A percentile compares a stretch with the other conserved stretches of the same genome.
Conservation (phyloP, 92 coral and sea anemone genomes). For the Epizoanthus ramosus region DNA sequence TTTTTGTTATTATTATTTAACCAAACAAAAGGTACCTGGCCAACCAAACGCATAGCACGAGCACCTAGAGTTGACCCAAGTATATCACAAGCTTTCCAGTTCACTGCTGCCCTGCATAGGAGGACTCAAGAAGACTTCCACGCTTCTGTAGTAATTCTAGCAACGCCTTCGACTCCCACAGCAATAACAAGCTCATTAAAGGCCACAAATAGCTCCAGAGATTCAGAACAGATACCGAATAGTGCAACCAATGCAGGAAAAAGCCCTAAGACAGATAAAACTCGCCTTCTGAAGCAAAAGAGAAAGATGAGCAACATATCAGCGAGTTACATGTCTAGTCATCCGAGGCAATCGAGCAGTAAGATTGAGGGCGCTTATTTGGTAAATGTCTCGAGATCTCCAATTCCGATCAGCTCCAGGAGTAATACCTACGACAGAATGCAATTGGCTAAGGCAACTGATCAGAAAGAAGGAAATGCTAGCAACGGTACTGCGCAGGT, state of each 20-base stretch:
- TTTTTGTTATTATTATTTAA: neutral
- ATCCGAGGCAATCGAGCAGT: neutral
- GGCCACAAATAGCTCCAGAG: neutral
- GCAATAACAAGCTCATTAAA: neutral
- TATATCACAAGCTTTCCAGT: slow-evolving; percentile 13
- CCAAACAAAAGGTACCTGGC: slow-evolving; percentile 17
- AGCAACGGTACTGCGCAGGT: no score
- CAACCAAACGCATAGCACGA: slow-evolving; percentile 28
- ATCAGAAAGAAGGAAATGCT: no score
- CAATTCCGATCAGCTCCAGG: no score
- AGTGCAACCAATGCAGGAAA: neutral
- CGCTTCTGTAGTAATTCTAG: neutral
- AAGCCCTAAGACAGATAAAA: no score
- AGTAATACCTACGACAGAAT: no score
- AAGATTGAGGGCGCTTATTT: no score
- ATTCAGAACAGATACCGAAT: neutral
- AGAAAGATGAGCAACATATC: neutral
- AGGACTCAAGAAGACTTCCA: neutral
- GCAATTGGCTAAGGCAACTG: no score
- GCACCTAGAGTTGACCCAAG: slow-evolving; percentile 37
- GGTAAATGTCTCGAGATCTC: no score
- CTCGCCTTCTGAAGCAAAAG: neutral
- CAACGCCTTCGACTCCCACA: neutral
- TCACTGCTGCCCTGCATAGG: slow-evolving; percentile 9
- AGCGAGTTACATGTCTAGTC: neutral